phyloP scores from a whole-genome alignment of 2,888 invertebrate genomes.

The Leucania comma region DNA sequence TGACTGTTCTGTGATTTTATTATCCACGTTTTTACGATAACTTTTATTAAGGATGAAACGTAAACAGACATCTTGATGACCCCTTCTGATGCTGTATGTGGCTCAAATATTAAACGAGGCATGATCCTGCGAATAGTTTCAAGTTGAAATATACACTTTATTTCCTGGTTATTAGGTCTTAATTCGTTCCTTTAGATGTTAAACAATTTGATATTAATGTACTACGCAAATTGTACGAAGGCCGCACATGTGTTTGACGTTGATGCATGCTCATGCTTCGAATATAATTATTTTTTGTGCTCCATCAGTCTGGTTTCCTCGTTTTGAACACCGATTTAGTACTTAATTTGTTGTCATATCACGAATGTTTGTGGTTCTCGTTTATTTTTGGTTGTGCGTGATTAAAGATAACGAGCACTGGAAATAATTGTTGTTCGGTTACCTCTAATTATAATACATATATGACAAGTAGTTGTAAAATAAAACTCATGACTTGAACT shows the following conservation, averaged over 20 bases:
- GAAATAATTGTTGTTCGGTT: conserved; percentile 15
- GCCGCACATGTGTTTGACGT: conserved; percentile 62
- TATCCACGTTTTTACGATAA: conserved; percentile 39
- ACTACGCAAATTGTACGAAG: conserved; percentile 69
- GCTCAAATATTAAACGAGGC: conserved; percentile 39
- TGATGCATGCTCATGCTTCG: conserved; percentile 58
- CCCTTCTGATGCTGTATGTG: conserved; percentile 38
- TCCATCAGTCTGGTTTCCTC: conserved; percentile 50
- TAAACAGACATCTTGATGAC: conserved; percentile 49
- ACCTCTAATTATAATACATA: conserved; percentile 4
- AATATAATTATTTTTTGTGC: conserved; percentile 54
- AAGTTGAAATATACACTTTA: conserved; percentile 34
- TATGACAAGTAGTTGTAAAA: conserved; percentile 12
- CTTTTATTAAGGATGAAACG: conserved; percentile 38
- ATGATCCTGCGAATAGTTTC: conserved; percentile 10
- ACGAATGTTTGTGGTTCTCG: conserved; percentile 23
- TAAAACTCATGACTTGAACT: conserved; percentile 7
- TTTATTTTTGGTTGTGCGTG: conserved; percentile 26
- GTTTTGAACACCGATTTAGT: conserved; percentile 36
- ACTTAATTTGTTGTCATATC: conserved; percentile 33
- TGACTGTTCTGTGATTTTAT: conserved; percentile 37
- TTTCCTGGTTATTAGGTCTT: conserved; percentile 23
- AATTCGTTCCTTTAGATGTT: conserved; percentile 33
- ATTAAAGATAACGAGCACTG: conserved; percentile 29
- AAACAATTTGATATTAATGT: conserved; percentile 58